Base-by-base conservation (phyloP, 2,113 vertebrate genomes). In the Paralichthys olivaceus region DNA sequence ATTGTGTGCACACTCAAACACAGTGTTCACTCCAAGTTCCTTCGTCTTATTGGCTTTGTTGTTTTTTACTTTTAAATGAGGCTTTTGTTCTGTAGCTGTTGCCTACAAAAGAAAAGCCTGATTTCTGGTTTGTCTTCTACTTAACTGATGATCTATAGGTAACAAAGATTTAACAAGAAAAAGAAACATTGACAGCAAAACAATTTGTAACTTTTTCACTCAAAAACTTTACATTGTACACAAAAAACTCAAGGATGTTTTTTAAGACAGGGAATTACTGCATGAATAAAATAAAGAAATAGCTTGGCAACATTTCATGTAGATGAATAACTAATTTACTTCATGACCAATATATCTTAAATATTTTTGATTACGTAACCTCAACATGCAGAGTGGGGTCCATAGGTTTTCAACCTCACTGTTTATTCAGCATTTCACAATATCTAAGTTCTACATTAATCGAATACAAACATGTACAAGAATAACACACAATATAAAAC, bases 381-480 rank as follows among this genome's bases (percentile, higher is more conserved):
- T 32, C 54, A 45, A 49, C 25, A 61, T 54, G 25, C 49, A 73
- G 25, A 67, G 9, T 29, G 14, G 17, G 14, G 19, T 59, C 28
- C 26, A 29, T 17, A 59, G 7, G 19, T 20, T 29, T 29, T 55
- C 11, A n/a, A 26, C 51, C 51, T 12, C 17, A 14, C 4, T 58
- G 25, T 58, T 58, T 29, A 23, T 61, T 29, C 9, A 80, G 32
- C 9, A 77, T 78, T 5, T 69, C 75, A 66, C 13, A 72, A 26
- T 43, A 56, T 64, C 2, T 19, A 37, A 56, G 28, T 53, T 80
- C 14, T 29, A 13, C 63, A 57, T 71, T 47, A 32, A 58, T 81
- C 22, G 70, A 54, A 56, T 37, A 62, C 32, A 87, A 71, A 73
- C 19, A 72, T 77, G 4, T 79, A 83, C 76, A 87, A n/a, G 2